These are phyloP conservation scores for Lucilia cuprina DNA, from an alignment of 1,140 invertebrate genomes.

Conservation along the genomic window DNA sequence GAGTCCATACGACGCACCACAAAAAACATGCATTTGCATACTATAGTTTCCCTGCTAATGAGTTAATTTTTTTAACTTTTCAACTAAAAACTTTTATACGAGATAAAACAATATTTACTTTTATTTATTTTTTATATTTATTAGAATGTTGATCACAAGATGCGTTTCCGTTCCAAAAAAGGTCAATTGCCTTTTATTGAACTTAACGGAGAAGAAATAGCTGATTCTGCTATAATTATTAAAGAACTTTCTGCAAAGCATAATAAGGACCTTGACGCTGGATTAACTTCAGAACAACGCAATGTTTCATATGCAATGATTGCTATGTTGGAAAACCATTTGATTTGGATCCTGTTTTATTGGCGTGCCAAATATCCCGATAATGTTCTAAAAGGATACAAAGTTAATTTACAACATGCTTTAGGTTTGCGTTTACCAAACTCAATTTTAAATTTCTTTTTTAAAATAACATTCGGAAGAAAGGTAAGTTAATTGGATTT, in stretches of 20 bases:
- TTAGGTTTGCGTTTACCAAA: constrained; percentile 88
- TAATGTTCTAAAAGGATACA: constrained; percentile 85
- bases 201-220: constrained; percentile 91
- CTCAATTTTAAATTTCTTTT: constrained; percentile 86
- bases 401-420: constrained; percentile 87
- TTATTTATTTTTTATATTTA: constrained; percentile 58
- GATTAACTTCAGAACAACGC: constrained; percentile 81
- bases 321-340: constrained; percentile 93
- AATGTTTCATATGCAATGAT: constrained; percentile 91
- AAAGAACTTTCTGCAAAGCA: constrained; percentile 83
- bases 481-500: constrained; percentile 71
- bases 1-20: too few species aligned
- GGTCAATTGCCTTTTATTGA: constrained; percentile 92
- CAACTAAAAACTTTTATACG: too few species aligned
- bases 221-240: constrained; percentile 88
- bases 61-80: too few species aligned
- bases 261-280: constrained; percentile 81
- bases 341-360: constrained; percentile 86
- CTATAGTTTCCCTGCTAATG: too few species aligned
- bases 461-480: constrained; percentile 85
- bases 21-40: too few species aligned
- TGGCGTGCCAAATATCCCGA: constrained; percentile 90
- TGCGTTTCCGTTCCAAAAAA: constrained; percentile 92
- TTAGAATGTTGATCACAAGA: constrained; percentile 93
- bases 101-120: not conserved